These are phyloP conservation scores for Lutjanus erythropterus DNA, from an alignment of 2,113 vertebrate species.

Conservation along the genomic window DNA sequence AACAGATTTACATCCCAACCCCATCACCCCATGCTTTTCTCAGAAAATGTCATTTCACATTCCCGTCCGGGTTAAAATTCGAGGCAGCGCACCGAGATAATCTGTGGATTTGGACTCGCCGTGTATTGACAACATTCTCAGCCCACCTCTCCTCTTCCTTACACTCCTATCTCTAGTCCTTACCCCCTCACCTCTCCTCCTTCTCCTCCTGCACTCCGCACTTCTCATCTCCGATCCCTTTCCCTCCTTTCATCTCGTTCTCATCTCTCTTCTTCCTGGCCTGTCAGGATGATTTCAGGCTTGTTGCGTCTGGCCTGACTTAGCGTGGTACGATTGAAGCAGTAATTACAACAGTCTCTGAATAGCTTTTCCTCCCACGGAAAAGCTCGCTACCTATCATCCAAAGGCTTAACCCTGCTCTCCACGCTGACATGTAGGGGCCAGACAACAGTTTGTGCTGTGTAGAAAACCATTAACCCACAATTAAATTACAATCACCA, in stretches of 20 bases:
- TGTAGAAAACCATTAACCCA: constrained; percentile 73
- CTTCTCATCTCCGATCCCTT: constrained; percentile 3
- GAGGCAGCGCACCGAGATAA: constrained; percentile 56
- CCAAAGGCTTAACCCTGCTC: constrained; percentile 70
- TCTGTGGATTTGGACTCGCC: constrained; percentile 64
- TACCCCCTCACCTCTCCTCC: constrained; percentile 7
- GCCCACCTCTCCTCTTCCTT: constrained; percentile 29
- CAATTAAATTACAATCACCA: constrained; percentile 78
- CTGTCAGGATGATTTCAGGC: constrained; percentile 78
- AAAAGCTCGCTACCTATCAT: constrained; percentile 69
- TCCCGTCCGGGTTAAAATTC: constrained; percentile 59
- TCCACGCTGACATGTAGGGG: constrained; percentile 52
- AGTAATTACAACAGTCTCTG: constrained; percentile 76
- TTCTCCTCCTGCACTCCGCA: constrained; percentile 20
- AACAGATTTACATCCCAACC: constrained; percentile 69
- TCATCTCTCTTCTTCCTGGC: constrained; percentile 39
- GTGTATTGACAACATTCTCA: constrained; percentile 51
- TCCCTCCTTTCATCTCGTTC: constrained; percentile 40
- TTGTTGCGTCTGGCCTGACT: constrained; percentile 68
- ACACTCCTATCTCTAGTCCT: neutral
- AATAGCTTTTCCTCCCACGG: constrained; percentile 63
- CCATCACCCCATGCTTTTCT: constrained; percentile 39
- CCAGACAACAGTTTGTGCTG: constrained; percentile 57
- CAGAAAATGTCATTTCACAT: constrained; percentile 68
- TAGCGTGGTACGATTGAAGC: constrained; percentile 51